Evolutionary conservation across 2,113 vertebrate species (phyloP).

Genomic region (Laticauda colubrina): DNA sequence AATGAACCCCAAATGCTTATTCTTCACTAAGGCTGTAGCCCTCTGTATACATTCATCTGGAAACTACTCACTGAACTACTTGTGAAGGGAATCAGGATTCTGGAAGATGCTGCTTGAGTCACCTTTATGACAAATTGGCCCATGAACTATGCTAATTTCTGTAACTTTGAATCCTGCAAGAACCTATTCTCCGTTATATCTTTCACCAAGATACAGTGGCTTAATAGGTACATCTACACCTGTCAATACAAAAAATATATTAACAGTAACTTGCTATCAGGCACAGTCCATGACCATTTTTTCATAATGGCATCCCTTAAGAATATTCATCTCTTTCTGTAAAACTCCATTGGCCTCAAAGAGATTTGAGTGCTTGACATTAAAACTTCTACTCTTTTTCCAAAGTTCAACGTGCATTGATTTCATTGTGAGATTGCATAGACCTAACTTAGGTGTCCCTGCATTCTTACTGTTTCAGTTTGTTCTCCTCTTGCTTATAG

Average conservation of each 20-base stretch:
- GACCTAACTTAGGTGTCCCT: background rate
- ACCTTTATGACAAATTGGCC: background rate
- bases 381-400: background rate
- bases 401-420: background rate
- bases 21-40: background rate
- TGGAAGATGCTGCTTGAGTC: background rate
- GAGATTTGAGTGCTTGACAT: background rate
- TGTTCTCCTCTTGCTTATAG: background rate
- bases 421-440: background rate
- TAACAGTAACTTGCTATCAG: background rate
- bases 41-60: background rate
- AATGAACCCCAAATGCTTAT: background rate
- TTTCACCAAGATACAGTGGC: background rate
- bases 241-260: background rate
- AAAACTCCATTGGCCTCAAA: background rate
- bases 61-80: background rate
- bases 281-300: background rate
- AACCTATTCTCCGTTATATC: background rate
- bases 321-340: background rate
- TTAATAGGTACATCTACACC: background rate
- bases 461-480: background rate
- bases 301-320: constrained; percentile 23
- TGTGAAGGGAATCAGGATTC: background rate
- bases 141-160: background rate
- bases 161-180: background rate